These are phyloP conservation scores for Trichosurus vulpecula DNA, from an alignment of 2,797 vertebrate genomes.

Conservation along the genomic window DNA sequence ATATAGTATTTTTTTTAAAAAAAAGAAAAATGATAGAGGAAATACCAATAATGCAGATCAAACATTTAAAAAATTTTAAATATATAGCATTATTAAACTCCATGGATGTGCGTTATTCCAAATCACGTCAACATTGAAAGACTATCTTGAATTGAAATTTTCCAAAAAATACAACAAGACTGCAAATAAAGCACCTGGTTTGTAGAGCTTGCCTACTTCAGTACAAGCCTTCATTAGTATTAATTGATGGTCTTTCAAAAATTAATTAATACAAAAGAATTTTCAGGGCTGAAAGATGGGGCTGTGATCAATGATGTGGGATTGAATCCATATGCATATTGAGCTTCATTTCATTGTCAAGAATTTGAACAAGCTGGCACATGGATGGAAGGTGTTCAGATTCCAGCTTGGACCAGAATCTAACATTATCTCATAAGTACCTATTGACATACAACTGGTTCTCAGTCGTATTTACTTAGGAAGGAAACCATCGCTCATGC, in stretches of 20 bases:
- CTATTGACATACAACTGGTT: conserved; percentile 98
- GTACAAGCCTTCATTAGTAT: conserved; percentile 96
- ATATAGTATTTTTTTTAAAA: conserved; percentile 63
- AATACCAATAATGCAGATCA: neutral
- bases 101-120: conserved; percentile 84
- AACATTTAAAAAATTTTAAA: neutral
- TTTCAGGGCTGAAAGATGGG: conserved; percentile 85
- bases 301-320: conserved; percentile 94
- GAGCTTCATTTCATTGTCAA: conserved; percentile 99
- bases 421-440: conserved; percentile 97
- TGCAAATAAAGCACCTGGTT: conserved; percentile 89
- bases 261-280: conserved; percentile 86
- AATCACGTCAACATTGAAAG: conserved; percentile 86
- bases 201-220: conserved; percentile 95
- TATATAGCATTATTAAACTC: conserved; percentile 88
- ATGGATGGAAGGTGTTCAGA: conserved; percentile 98
- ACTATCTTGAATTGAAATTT: conserved; percentile 85
- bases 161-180: conserved; percentile 87
- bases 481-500: conserved; percentile 99
- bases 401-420: conserved; percentile 99
- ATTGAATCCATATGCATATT: conserved; percentile 97
- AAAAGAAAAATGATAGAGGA: neutral
- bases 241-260: conserved; percentile 89
- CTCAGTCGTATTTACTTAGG: conserved; percentile 98
- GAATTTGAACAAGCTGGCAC: conserved; percentile 98